phyloP scores from a whole-genome alignment of 37 sponge, comb jelly and placozoan genomes.

The Bolinopsis microptera region DNA sequence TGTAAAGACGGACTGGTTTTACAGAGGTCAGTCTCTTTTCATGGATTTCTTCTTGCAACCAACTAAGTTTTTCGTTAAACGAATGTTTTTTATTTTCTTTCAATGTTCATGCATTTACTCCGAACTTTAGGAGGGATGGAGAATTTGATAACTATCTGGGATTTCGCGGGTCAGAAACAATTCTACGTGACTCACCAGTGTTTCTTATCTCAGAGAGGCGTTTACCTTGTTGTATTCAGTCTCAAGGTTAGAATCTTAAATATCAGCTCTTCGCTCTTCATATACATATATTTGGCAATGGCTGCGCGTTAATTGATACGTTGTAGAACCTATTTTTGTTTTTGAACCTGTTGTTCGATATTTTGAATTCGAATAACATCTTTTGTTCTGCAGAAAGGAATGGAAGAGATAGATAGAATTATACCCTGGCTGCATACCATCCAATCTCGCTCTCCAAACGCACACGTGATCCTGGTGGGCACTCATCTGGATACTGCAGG shows the following conservation, averaged over 20 bases:
- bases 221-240: neutral
- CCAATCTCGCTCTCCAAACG: conserved; percentile 18
- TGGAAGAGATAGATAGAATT: neutral
- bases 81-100: neutral
- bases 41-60: no score
- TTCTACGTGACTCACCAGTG: conserved; percentile 58
- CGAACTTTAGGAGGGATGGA: neutral
- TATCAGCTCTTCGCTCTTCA: neutral
- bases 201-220: conserved; percentile 9
- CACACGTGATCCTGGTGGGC: neutral
- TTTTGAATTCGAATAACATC: no score
- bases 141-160: conserved; percentile 28
- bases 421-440: conserved; percentile 50
- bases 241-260: conserved; percentile 9
- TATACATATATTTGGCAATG: no score
- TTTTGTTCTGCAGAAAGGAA: conserved; percentile 26
- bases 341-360: no score
- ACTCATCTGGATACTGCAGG: neutral
- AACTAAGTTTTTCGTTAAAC: neutral
- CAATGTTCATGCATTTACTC: neutral
- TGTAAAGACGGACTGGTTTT: neutral
- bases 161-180: conserved; percentile 47
- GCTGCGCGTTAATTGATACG: no score
- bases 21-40: neutral
- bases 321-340: no score